These are phyloP conservation scores for Torymus tubicola DNA, from an alignment of 2,888 invertebrate species.

Conservation along the genomic window DNA sequence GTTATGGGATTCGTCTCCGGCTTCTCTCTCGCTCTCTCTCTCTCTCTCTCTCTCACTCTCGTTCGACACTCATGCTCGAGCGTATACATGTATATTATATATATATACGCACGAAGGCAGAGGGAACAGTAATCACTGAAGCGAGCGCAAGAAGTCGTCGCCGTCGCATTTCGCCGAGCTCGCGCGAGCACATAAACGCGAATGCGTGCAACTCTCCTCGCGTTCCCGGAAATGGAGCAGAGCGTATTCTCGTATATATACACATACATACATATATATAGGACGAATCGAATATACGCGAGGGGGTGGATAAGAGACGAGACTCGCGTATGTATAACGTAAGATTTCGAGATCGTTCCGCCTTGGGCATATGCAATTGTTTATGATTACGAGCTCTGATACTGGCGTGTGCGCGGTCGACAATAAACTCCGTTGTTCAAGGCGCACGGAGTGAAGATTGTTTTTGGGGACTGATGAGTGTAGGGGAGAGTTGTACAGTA, in stretches of 20 bases:
- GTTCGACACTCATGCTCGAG: neutral
- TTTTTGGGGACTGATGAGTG: too few species aligned
- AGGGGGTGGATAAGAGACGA: constrained; percentile 11
- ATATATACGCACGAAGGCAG: constrained; percentile 52
- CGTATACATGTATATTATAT: constrained; percentile 20
- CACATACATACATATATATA: neutral
- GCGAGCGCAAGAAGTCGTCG: constrained; percentile 64
- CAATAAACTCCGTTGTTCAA: constrained; percentile 18
- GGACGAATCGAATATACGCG: constrained; percentile 11
- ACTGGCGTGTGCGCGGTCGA: neutral
- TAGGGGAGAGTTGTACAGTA: too few species aligned
- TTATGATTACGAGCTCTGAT: constrained; percentile 51
- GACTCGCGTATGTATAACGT: neutral
- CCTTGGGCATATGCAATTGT: constrained; percentile 55
- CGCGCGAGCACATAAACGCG: constrained; percentile 62
- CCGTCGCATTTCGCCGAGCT: neutral
- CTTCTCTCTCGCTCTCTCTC: neutral
- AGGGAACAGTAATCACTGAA: constrained; percentile 64
- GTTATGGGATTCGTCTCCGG: constrained; percentile 62
- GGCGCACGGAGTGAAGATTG: too few species aligned
- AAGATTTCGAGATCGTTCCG: constrained; percentile 21
- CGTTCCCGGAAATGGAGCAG: constrained; percentile 65
- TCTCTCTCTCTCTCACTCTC: constrained; percentile 13
- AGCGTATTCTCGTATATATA: constrained; percentile 32
- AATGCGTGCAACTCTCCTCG: constrained; percentile 60